These are phyloP conservation scores for Mico argentatus DNA, from an alignment of 2,797 vertebrate genomes.

Conservation along the genomic window DNA sequence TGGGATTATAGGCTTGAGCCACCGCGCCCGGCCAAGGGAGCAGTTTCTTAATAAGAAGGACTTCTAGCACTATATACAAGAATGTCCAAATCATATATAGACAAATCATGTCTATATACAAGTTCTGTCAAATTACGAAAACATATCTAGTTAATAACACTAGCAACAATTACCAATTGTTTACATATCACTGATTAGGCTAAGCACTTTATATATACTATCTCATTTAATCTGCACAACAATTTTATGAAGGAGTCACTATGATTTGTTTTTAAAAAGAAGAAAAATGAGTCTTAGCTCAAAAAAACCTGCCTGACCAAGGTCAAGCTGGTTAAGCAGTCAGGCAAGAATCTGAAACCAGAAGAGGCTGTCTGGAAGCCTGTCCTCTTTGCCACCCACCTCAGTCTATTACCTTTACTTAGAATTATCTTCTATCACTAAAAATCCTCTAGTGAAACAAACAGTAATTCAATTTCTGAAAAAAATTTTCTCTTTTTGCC, in stretches of 20 bases:
- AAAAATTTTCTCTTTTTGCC: background rate
- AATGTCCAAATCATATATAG: background rate
- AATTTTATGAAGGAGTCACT: background rate
- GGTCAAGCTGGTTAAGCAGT: background rate
- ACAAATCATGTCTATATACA: background rate
- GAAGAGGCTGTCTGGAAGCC: background rate
- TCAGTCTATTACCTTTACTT: background rate
- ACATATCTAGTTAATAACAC: background rate
- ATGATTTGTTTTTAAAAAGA: constrained; percentile 35
- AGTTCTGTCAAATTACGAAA: constrained; percentile 44
- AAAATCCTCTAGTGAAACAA: constrained; percentile 44
- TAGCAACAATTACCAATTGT: background rate
- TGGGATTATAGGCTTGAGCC: too few relatives aligned
- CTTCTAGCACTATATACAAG: constrained; percentile 1
- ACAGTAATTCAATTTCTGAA: background rate
- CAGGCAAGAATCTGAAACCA: background rate
- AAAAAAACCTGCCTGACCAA: constrained; percentile 4
- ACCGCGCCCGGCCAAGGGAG: background rate
- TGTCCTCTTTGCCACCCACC: background rate
- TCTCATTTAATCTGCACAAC: background rate
- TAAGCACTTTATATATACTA: constrained; percentile 15
- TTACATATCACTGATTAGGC: background rate
- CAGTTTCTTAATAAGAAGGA: background rate
- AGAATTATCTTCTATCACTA: background rate
- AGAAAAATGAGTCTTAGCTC: constrained; percentile 9